phyloP scores from a whole-genome alignment of 2,888 invertebrate genomes.

The Leptopilina syphax region DNA sequence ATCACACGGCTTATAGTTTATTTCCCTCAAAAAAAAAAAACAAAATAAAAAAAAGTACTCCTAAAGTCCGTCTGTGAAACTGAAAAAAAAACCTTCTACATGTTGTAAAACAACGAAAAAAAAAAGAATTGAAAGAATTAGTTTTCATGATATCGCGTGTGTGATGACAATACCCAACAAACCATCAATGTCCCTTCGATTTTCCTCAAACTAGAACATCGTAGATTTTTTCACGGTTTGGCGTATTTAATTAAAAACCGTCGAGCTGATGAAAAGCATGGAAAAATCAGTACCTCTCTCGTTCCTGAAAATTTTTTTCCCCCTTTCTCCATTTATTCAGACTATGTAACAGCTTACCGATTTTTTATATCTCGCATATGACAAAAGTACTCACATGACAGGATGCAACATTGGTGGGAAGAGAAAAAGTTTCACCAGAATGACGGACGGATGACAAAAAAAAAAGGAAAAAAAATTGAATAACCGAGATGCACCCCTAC shows the following conservation, averaged over 20 bases:
- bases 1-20: background rate
- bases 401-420: constrained; percentile 22
- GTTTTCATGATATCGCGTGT: constrained; percentile 23
- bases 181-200: constrained; percentile 36
- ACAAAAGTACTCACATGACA: constrained; percentile 38
- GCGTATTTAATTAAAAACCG: constrained; percentile 38
- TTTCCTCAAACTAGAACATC: constrained; percentile 27
- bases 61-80: background rate
- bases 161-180: constrained; percentile 9
- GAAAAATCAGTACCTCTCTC: constrained; percentile 36
- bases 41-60: background rate
- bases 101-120: no score
- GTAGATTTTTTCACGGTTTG: constrained; percentile 37
- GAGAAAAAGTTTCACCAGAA: constrained; percentile 33
- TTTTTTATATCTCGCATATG: constrained; percentile 36
- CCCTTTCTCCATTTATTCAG: constrained; percentile 31
- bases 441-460: constrained; percentile 35
- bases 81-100: background rate
- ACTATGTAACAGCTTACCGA: constrained; percentile 27
- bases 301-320: constrained; percentile 13
- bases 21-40: background rate
- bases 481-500: constrained; percentile 39
- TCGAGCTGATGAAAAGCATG: constrained; percentile 37
- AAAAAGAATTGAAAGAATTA: constrained; percentile 2
- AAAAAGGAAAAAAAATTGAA: constrained; percentile 16